phyloP scores from a whole-genome alignment of 2,888 invertebrate species.

The Stomorhina lunata region DNA sequence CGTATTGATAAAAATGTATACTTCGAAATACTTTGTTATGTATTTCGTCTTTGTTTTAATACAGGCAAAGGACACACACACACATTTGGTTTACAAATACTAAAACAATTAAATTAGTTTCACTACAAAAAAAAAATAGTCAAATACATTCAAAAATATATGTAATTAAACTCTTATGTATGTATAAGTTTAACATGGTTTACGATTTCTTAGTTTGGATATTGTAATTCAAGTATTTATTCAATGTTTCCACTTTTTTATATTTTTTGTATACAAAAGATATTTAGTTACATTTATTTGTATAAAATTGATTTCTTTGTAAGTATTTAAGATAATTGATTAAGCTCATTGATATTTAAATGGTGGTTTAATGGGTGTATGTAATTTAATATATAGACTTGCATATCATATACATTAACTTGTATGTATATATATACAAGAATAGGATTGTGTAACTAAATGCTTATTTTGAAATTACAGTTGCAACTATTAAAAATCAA shows the following conservation, averaged over 20 bases:
- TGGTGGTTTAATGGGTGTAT: conserved; percentile 23
- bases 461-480: not conserved
- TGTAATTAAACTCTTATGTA: no score
- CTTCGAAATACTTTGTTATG: no score
- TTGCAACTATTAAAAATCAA: not conserved
- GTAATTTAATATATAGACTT: not conserved
- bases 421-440: no score
- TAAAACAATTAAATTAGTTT: no score
- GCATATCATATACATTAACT: not conserved
- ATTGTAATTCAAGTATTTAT: not conserved
- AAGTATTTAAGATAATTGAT: conserved; percentile 38
- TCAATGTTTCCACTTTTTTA: not conserved
- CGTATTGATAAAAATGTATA: conserved; percentile 10
- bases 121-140: no score
- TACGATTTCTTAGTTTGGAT: not conserved
- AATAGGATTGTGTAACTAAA: not conserved
- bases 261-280: not conserved
- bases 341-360: conserved; percentile 37
- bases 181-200: not conserved
- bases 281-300: not conserved
- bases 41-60: no score
- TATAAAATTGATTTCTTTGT: no score
- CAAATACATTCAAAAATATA: no score
- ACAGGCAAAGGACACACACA: no score
- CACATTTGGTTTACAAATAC: no score